Conservation (phyloP, 2,888 invertebrate species). For the Pollenia angustigena region DNA sequence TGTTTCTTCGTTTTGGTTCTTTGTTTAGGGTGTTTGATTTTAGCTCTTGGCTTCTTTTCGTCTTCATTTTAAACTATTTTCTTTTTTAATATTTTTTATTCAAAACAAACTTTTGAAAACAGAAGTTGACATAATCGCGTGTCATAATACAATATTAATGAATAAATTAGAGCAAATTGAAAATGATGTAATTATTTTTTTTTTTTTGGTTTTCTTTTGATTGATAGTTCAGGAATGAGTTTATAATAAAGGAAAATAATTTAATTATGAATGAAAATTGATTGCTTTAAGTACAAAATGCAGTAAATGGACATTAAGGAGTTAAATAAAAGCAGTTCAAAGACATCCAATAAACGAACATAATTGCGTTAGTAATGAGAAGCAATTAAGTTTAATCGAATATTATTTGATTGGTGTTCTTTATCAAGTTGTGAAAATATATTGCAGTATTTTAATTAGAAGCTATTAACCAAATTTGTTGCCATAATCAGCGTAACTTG, state of each 20-base stretch:
- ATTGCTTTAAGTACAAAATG: neutral
- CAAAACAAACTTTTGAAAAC: neutral
- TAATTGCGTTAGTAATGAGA: neutral
- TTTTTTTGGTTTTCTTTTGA: neutral
- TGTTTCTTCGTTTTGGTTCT: conserved; percentile 19
- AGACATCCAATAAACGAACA: neutral
- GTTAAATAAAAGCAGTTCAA: neutral
- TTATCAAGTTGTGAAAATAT: neutral
- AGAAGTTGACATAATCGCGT: conserved; percentile 61
- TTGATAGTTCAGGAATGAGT: neutral
- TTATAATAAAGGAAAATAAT: conserved; percentile 23
- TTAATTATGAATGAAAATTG: conserved; percentile 46
- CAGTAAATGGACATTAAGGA: neutral
- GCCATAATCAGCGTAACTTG: too few species aligned
- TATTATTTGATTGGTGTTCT: neutral
- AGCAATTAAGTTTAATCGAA: neutral
- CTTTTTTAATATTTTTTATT: conserved; percentile 11
- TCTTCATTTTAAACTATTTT: conserved; percentile 9
- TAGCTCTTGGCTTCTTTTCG: neutral
- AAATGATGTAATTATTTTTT: conserved; percentile 37
- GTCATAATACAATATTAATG: conserved; percentile 55
- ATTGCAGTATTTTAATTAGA: neutral
- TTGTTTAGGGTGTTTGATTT: neutral
- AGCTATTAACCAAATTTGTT: too few species aligned
- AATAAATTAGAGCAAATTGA: conserved; percentile 39